Evolutionary conservation across 2,888 invertebrate species (phyloP).

Genomic region (Zootermopsis nevadensis): DNA sequence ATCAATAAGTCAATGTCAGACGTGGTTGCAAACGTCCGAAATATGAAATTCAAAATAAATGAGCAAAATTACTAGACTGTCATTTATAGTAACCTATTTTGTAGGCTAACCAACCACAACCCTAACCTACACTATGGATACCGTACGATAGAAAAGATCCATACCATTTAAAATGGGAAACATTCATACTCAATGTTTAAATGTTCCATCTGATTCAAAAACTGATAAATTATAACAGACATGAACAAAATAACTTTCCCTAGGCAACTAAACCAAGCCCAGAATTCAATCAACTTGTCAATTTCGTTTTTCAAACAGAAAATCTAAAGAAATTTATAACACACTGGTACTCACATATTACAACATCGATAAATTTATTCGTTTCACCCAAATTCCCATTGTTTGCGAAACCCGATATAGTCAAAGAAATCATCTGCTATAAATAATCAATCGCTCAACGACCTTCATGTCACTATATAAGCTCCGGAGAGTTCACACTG

Average conservation of each 20-base stretch:
- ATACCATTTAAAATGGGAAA: background rate
- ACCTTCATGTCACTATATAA: constrained; percentile 50
- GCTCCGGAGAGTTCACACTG: constrained; percentile 31
- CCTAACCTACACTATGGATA: background rate
- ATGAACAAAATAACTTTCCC: background rate
- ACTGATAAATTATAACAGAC: background rate
- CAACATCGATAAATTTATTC: constrained; percentile 35
- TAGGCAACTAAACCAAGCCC: constrained; percentile 14
- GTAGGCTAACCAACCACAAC: constrained; percentile 1
- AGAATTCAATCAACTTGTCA: background rate
- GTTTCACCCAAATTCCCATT: constrained; percentile 35
- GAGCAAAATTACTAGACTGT: background rate
- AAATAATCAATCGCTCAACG: constrained; percentile 51
- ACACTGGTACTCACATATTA: constrained; percentile 41
- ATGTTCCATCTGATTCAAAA: background rate
- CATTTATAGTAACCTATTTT: background rate
- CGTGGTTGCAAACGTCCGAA: background rate
- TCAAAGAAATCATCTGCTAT: constrained; percentile 49
- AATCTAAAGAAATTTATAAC: background rate
- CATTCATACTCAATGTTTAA: background rate
- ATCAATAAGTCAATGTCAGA: background rate
- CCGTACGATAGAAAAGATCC: background rate
- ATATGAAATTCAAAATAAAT: background rate
- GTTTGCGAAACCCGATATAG: constrained; percentile 42
- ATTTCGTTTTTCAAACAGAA: background rate